Evolutionary conservation across 2,888 invertebrate species (phyloP), one percentile per base, ranked within the genome.

Genomic region (Nemoura dubitans): DNA sequence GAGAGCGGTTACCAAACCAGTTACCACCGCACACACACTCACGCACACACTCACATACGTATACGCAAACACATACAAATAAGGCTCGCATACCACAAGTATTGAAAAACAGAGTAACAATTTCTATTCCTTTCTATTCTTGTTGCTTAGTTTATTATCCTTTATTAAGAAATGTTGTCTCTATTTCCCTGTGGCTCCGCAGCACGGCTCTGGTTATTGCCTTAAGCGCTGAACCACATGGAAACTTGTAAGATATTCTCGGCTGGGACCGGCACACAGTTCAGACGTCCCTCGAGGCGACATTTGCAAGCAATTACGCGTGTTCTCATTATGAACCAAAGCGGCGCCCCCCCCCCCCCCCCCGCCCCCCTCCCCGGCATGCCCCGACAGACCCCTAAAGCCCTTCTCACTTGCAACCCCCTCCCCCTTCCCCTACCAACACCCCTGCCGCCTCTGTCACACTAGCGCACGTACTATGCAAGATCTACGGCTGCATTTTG

Each of bases 261-360:
- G 27, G 59, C 14, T 14, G 14, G 21, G 59, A 10, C 21, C 78
- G 78, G 78, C 78, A 14, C 25, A 28, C 78, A 7, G 78, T 78
- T 28, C 28, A 27, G 78, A 6, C 77, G 42, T 85, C 85, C 81
- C 84, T 29, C 85, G 85, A 87, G 85, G 85, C 78, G 84, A 85
- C 85, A 87, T 87, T 87, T 87, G 85, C 85, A 85, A 85, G 87
- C 87, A 87, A 87, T 87, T 85, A 85, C 87, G 81, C 85, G 42
- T 85, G 85, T 87, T 87, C 87, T 86, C 86, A 87, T 87, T 87
- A 87, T 76, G 83, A 76, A 30, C 76, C 85, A 78, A 86, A 36
- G 82, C 85, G 83, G n/a, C 85, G 80, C 81, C 82, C 59, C n/a
- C 0, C 28, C 83, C 36, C 76, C 3, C 59, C 7, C 78, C 43